Percentiles rank a stretch among this genome's conserved stretches.
Conservation (phyloP, 2,797 vertebrate genomes). For the Tapirus indicus region DNA sequence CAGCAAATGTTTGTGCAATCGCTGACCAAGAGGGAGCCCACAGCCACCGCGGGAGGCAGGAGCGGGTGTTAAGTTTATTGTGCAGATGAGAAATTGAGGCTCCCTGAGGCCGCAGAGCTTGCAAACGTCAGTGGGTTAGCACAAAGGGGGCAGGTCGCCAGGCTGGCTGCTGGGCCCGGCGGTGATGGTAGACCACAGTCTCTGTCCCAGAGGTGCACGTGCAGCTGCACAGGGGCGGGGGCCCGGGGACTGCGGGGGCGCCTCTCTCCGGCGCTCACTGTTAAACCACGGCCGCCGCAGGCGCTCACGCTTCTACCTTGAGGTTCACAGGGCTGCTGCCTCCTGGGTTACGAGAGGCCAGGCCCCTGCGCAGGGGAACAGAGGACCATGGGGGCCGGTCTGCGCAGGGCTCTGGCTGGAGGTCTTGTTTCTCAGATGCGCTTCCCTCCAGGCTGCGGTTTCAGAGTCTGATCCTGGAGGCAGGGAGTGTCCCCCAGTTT, state of each 20-base stretch:
- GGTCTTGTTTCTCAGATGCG: neutral
- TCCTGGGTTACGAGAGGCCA: neutral
- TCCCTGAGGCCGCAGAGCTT: neutral
- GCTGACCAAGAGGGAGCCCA: neutral
- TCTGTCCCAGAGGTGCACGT: rapidly evolving
- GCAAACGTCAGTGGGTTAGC: neutral
- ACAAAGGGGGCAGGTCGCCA: neutral
- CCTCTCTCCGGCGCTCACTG: neutral
- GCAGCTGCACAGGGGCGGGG: neutral
- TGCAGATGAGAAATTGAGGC: neutral
- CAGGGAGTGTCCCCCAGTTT: neutral
- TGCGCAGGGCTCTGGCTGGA: neutral
- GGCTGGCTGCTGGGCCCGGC: neutral
- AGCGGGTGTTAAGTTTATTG: rapidly evolving
- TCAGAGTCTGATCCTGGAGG: neutral
- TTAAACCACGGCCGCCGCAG: neutral
- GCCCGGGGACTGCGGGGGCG: neutral
- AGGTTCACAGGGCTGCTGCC: neutral
- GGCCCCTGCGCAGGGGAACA: neutral
- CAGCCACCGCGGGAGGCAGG: neutral
- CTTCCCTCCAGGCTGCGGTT: neutral
- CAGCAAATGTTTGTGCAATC: no score
- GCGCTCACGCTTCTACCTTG: neutral
- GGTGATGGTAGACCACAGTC: neutral
- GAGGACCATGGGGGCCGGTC: neutral